A percentile compares a stretch with the other conserved stretches of the same genome.
These are phyloP conservation scores for Hydriomena furcata DNA, from an alignment of 2,888 invertebrate genomes.

Conservation along the genomic window DNA sequence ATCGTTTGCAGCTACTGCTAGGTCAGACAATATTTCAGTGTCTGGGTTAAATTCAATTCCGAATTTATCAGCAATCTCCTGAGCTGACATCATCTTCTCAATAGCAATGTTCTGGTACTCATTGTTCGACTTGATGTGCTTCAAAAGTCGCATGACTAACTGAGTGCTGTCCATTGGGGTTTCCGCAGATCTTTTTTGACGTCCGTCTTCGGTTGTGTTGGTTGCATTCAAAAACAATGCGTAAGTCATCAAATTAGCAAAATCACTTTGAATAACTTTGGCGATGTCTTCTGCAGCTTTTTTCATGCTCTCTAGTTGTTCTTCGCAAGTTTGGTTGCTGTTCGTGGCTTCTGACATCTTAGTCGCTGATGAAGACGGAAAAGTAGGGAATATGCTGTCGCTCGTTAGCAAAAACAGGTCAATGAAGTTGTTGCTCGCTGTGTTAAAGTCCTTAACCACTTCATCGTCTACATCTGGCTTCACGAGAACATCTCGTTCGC, in stretches of 20 bases:
- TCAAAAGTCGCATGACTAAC: constrained; percentile 63
- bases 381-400: constrained; percentile 31
- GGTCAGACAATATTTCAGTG: constrained; percentile 65
- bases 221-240: constrained; percentile 43
- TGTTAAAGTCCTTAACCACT: constrained; percentile 43
- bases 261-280: constrained; percentile 60
- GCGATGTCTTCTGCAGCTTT: constrained; percentile 63
- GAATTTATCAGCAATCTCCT: constrained; percentile 76
- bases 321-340: constrained; percentile 62
- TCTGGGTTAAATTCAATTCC: constrained; percentile 71
- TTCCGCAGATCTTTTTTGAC: constrained; percentile 63
- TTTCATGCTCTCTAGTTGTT: constrained; percentile 69
- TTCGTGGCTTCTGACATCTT: constrained; percentile 63
- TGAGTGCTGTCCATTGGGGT: constrained; percentile 69
- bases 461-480: constrained; percentile 42
- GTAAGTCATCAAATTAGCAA: constrained; percentile 60
- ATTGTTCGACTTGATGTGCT: constrained; percentile 72
- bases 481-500: constrained; percentile 34
- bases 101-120: constrained; percentile 77
- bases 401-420: constrained; percentile 53
- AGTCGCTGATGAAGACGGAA: constrained; percentile 56
- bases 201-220: constrained; percentile 42
- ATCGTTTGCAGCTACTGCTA: constrained; percentile 65
- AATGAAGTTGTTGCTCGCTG: constrained; percentile 56
- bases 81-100: constrained; percentile 77